phyloP scores from a whole-genome alignment of 2,113 vertebrate species.

The Rhinoderma darwinii region DNA sequence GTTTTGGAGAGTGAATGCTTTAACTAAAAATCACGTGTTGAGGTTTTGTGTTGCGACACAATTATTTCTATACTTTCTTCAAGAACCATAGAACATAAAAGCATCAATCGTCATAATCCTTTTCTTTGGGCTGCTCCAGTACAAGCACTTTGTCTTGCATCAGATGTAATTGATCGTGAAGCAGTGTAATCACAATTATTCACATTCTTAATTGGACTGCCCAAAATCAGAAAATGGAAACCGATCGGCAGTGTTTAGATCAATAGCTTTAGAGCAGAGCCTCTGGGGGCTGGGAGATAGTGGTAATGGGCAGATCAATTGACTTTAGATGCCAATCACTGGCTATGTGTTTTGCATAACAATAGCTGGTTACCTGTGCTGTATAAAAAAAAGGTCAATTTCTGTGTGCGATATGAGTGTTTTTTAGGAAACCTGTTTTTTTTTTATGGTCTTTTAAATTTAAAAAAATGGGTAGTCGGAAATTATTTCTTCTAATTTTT shows the following conservation, averaged over 20 bases:
- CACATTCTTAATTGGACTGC: conserved; percentile 97
- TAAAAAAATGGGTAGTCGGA: not conserved
- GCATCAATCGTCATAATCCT: conserved; percentile 72
- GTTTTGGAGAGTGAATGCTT: not conserved
- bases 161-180: conserved; percentile 91
- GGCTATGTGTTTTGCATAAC: conserved; percentile 80
- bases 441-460: not conserved
- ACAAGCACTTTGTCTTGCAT: conserved; percentile 83
- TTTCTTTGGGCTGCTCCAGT: conserved; percentile 73
- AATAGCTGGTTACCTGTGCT: conserved; percentile 71
- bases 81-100: conserved; percentile 61
- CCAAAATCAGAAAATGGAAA: conserved; percentile 95
- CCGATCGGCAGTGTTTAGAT: conserved; percentile 87
- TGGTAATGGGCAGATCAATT: conserved; percentile 88
- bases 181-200: conserved; percentile 97
- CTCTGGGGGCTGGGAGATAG: conserved; percentile 80
- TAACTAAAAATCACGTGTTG: not conserved
- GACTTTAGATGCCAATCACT: conserved; percentile 81
- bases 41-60: conserved; percentile 22
- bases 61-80: conserved; percentile 66
- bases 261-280: conserved; percentile 92
- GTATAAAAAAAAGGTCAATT: not conserved
- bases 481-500: not conserved
- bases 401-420: not conserved
- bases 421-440: not conserved